Conservation (phyloP, 2,888 invertebrate genomes). For the Embidobia sp. region DNA sequence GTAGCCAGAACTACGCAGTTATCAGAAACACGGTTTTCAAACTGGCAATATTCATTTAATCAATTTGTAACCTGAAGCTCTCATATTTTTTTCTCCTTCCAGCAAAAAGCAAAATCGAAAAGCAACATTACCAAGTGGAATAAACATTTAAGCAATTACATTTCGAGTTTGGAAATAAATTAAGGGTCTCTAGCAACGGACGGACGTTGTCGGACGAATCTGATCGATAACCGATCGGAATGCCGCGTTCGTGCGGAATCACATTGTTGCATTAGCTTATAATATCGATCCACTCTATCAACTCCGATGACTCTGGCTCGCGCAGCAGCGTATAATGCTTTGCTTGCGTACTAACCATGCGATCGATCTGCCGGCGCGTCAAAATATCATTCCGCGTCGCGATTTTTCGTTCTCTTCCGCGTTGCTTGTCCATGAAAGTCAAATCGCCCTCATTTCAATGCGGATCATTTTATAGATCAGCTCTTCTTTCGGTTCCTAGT, state of each 20-base stretch:
- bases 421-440: constrained; percentile 7
- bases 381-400: constrained; percentile 26
- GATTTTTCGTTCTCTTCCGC: constrained; percentile 4
- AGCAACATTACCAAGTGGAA: too few species aligned
- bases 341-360: constrained; percentile 22
- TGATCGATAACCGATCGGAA: constrained; percentile 53
- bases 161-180: constrained; percentile 11
- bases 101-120: too few species aligned
- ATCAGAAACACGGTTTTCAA: too few species aligned
- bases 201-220: constrained; percentile 9
- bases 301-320: constrained; percentile 37
- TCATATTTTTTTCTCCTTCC: too few species aligned
- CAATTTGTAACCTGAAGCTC: too few species aligned
- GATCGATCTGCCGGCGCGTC: constrained; percentile 17
- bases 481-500: neutral
- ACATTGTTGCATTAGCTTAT: constrained; percentile 61
- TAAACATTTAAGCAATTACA: too few species aligned
- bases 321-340: constrained; percentile 27
- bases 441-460: constrained; percentile 8
- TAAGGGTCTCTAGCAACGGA: constrained; percentile 6
- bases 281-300: constrained; percentile 65
- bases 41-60: too few species aligned
- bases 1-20: too few species aligned
- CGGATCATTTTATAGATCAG: constrained; percentile 7
- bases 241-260: constrained; percentile 48